A percentile compares a stretch with the other conserved stretches of the same genome.
These are phyloP conservation scores for Gopherus flavomarginatus DNA, from an alignment of 2,113 vertebrate genomes.

Conservation along the genomic window DNA sequence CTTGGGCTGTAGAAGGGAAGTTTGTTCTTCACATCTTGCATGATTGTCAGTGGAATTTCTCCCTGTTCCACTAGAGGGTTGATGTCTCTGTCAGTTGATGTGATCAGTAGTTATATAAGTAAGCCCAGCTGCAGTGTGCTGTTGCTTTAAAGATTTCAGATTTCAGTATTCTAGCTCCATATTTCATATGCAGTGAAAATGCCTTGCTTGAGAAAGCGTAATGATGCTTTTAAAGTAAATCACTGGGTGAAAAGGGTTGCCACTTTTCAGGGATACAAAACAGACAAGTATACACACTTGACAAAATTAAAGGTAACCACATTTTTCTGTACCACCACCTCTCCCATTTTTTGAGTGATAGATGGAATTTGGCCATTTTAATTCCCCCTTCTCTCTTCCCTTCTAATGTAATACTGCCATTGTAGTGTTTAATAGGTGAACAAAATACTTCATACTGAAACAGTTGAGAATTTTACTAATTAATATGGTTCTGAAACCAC, in stretches of 20 bases:
- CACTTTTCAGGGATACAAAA: background rate
- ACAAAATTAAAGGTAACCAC: background rate
- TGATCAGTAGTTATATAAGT: background rate
- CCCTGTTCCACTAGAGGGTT: slow-evolving; percentile 72
- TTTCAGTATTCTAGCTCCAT: background rate
- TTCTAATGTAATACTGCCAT: background rate
- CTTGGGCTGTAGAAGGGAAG: background rate
- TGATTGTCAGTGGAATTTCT: slow-evolving; percentile 22
- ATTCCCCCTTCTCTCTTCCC: background rate
- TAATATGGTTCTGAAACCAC: background rate
- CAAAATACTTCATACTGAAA: slow-evolving; percentile 5
- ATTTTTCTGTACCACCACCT: background rate
- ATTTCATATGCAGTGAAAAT: background rate
- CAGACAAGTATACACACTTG: background rate
- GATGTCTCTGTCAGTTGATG: background rate
- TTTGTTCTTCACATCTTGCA: fast-evolving
- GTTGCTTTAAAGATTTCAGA: background rate
- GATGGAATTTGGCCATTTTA: background rate
- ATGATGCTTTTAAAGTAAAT: background rate
- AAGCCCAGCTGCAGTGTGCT: background rate
- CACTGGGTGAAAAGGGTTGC: background rate
- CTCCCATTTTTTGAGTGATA: background rate
- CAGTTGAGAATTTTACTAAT: background rate
- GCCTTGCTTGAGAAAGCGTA: background rate
- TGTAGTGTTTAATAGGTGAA: background rate